Base-by-base conservation (phyloP, 2,113 vertebrate genomes). In the Phoenicopterus ruber region DNA sequence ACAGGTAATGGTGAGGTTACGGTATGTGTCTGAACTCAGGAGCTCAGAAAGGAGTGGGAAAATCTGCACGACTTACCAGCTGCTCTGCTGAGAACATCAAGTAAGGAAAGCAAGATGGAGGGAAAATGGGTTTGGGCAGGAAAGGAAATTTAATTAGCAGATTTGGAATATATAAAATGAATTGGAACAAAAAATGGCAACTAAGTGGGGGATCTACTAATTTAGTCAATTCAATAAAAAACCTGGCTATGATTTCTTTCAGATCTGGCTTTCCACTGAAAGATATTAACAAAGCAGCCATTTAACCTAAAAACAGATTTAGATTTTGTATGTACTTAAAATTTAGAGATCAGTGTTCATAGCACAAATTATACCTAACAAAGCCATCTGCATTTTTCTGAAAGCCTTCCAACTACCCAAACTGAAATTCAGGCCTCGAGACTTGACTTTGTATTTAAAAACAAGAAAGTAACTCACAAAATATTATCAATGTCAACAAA, bases 11-110 rank as follows among this genome's bases (percentile, higher is more conserved):
- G 94, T 97, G 94, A 96, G 87, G 89, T 96, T 96, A 96, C 2
- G 0, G 67, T 61, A 93, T 1, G 96, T 94, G 88, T 36, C 94
- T 96, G 86, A 95, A 90, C 70, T 95, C 11, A 3, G 82, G 54
- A 93, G 85, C 74, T 92, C 79, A 92, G 79, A 63, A 85, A 84
- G 67, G 86, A 91, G 73, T 65, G 85, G 94, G 85, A 72, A 94
- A 93, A 80, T 94, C 93, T 95, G 69, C 46, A 82, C 70, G 49
- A 97, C 97, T 97, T 97, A 97, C 96, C 95, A 98, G 92, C 93
- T 97, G 95, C 91, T 98, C 94, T 97, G 97, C 96, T 97, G 96
- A 94, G 63, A 96, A 96, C 96, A 97, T 49, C 95, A 95, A 94
- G 82, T 88, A 97, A 97, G 87, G 95, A 96, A 97, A 95, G 96